Conservation (phyloP, 2,888 invertebrate genomes). For the Protophormia terraenovae region DNA sequence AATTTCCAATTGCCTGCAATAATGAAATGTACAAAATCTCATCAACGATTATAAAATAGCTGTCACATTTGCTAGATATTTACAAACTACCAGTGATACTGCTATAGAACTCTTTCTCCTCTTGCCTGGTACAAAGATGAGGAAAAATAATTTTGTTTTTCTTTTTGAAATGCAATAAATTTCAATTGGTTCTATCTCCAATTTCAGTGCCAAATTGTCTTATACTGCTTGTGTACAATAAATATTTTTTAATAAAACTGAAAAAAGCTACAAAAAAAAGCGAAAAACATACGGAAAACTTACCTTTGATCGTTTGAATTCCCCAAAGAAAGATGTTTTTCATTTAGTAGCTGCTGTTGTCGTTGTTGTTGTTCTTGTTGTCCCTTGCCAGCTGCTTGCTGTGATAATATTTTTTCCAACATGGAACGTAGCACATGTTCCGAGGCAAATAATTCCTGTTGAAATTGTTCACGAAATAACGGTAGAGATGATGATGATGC, state of each 20-base stretch:
- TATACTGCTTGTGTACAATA: background rate
- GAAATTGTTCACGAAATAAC: constrained; percentile 73
- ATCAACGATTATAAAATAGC: too few relatives aligned
- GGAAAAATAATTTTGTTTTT: too few relatives aligned
- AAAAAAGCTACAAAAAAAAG: background rate
- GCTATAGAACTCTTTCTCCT: too few relatives aligned
- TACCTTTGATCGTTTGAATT: constrained; percentile 60
- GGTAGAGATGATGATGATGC: constrained; percentile 28
- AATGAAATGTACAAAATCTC: too few relatives aligned
- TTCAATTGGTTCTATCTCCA: constrained; percentile 1
- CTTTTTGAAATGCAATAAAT: constrained; percentile 26
- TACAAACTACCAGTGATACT: too few relatives aligned
- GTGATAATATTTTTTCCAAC: constrained; percentile 72
- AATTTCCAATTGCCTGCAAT: too few relatives aligned
- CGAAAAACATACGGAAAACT: constrained; percentile 11
- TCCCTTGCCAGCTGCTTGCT: constrained; percentile 54
- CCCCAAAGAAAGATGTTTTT: constrained; percentile 47
- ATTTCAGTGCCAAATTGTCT: background rate
- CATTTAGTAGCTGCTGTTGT: constrained; percentile 24
- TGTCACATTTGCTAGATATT: too few relatives aligned
- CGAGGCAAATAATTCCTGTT: constrained; percentile 74
- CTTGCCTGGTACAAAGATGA: too few relatives aligned
- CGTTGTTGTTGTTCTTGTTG: constrained; percentile 24
- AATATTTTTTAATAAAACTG: constrained; percentile 17
- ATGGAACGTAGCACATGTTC: constrained; percentile 74